These are phyloP conservation scores for Atta colombica DNA, from an alignment of 1,140 invertebrate genomes.

Conservation along the genomic window DNA sequence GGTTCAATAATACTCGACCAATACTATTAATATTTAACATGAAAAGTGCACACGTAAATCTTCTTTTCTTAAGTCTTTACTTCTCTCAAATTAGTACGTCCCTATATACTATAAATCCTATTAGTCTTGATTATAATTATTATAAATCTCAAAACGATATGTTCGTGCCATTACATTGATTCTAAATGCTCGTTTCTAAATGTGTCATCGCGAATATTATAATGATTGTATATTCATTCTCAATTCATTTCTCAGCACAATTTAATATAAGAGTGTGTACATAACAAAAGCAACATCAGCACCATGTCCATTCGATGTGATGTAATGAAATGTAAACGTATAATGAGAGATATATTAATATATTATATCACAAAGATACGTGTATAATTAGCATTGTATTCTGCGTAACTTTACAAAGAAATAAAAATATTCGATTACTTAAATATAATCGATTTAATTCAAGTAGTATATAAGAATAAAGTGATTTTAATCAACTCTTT, in stretches of 20 bases:
- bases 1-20: constrained; percentile 77
- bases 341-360: constrained; percentile 74
- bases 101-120: constrained; percentile 18
- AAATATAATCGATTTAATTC: constrained; percentile 40
- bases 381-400: constrained; percentile 76
- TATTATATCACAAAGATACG: constrained; percentile 69
- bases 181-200: constrained; percentile 36
- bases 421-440: constrained; percentile 75
- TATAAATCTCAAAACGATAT: constrained; percentile 52
- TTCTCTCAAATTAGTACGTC: constrained; percentile 43
- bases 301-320: constrained; percentile 79
- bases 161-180: constrained; percentile 39
- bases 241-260: constrained; percentile 77
- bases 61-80: constrained; percentile 30
- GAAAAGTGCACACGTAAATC: constrained; percentile 38
- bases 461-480: not conserved
- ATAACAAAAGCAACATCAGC: constrained; percentile 75
- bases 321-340: constrained; percentile 75
- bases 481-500: not conserved
- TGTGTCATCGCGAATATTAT: constrained; percentile 48
- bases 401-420: constrained; percentile 74
- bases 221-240: constrained; percentile 71
- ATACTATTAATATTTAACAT: constrained; percentile 73
- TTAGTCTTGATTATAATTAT: constrained; percentile 51
- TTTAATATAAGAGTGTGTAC: constrained; percentile 74